Conservation (phyloP, 1,140 invertebrate species). For the Aethina tumida region DNA sequence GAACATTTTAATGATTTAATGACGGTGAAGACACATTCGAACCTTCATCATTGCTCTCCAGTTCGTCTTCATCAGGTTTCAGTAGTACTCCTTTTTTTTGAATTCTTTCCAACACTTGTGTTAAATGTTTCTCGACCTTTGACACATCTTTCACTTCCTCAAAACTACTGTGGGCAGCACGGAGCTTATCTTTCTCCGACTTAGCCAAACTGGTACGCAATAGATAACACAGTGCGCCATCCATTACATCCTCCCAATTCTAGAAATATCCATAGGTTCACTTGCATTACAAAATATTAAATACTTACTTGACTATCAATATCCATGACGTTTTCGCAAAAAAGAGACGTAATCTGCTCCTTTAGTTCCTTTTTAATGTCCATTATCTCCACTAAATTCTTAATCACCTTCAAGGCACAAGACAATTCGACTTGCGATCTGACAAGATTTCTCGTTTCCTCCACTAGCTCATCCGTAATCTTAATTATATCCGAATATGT, state of each 20-base stretch:
- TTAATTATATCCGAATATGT: slow-evolving; percentile 54
- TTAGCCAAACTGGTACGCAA: slow-evolving; percentile 42
- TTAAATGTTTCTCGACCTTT: slow-evolving; percentile 51
- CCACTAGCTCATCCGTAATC: slow-evolving; percentile 39
- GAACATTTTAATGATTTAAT: not conserved
- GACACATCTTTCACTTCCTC: slow-evolving; percentile 40
- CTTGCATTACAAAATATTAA: not conserved
- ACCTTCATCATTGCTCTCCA: no score
- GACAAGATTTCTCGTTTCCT: slow-evolving; percentile 31
- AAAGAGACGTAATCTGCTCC: slow-evolving; percentile 23
- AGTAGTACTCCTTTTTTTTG: no score
- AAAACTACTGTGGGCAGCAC: slow-evolving; percentile 37
- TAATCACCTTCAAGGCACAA: slow-evolving; percentile 27
- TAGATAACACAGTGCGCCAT: slow-evolving; percentile 43
- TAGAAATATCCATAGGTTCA: slow-evolving; percentile 23
- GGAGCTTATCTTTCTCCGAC: slow-evolving; percentile 38
- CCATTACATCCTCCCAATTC: slow-evolving; percentile 52
- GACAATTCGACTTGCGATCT: slow-evolving; percentile 26
- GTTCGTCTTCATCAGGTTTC: no score
- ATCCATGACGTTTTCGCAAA: slow-evolving; percentile 26
- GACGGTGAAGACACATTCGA: no score
- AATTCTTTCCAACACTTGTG: slow-evolving; percentile 41
- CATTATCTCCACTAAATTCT: slow-evolving; percentile 28
- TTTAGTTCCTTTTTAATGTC: slow-evolving; percentile 24
- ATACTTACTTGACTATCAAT: slow-evolving; percentile 31